Evolutionary conservation across 1,140 invertebrate species (phyloP).

Genomic region (Paraescarpia echinospica): DNA sequence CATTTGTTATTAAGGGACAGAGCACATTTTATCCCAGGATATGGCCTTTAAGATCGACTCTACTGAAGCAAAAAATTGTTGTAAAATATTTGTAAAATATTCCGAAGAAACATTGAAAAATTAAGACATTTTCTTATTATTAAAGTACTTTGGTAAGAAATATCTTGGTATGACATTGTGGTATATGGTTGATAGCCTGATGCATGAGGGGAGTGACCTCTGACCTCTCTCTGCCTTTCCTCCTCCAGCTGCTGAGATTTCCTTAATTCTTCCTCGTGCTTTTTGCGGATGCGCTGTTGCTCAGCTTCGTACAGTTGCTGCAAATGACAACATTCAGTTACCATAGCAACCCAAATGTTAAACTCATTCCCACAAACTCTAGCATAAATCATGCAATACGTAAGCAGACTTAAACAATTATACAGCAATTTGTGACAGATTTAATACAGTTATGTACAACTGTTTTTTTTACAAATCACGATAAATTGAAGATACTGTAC

Average conservation of each 20-base stretch:
- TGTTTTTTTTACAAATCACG: neutral
- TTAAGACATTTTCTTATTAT: no score
- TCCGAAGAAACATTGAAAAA: no score
- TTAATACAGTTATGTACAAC: neutral
- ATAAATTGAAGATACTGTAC: neutral
- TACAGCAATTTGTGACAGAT: neutral
- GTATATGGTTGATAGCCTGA: neutral
- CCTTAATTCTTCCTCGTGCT: slow-evolving; percentile 20
- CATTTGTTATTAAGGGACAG: no score
- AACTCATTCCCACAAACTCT: no score
- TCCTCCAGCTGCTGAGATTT: slow-evolving; percentile 36
- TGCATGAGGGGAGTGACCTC: slow-evolving; percentile 31
- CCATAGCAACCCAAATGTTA: neutral
- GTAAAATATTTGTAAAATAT: no score
- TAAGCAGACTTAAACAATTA: no score
- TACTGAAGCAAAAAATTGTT: no score
- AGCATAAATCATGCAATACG: no score
- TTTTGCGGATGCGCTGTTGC: slow-evolving; percentile 15
- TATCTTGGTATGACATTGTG: no score
- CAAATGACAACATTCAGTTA: neutral
- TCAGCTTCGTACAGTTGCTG: slow-evolving; percentile 69
- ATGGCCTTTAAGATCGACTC: no score
- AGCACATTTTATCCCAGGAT: no score
- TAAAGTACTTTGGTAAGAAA: no score
- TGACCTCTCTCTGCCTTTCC: slow-evolving; percentile 27